Conservation (phyloP, 1,140 invertebrate species). For the Ostrea edulis region DNA sequence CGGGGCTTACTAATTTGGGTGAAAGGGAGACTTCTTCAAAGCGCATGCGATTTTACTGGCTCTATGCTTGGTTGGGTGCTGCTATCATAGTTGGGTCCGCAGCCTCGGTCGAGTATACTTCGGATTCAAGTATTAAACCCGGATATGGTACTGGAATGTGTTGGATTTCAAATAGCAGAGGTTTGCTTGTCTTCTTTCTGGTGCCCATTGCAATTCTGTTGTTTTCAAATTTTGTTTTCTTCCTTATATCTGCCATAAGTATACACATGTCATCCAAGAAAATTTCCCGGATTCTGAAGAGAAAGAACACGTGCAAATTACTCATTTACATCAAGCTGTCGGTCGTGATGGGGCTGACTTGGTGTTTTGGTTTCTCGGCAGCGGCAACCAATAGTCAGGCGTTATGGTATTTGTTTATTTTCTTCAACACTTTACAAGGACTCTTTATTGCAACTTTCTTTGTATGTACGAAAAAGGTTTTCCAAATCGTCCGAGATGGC, state of each 20-base stretch:
- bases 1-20: conserved; percentile 61
- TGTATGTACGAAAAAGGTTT: conserved; percentile 52
- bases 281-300: conserved; percentile 56
- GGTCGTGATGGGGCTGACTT: conserved; percentile 81
- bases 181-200: conserved; percentile 82
- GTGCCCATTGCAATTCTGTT: conserved; percentile 81
- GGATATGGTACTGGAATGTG: conserved; percentile 48
- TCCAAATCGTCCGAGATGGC: conserved; percentile 11
- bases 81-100: conserved; percentile 37
- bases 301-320: conserved; percentile 62
- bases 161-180: conserved; percentile 74
- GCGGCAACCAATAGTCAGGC: conserved; percentile 62
- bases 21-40: conserved; percentile 55
- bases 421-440: conserved; percentile 79
- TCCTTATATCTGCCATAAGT: conserved; percentile 77
- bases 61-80: conserved; percentile 56
- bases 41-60: conserved; percentile 81
- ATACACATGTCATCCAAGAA: conserved; percentile 57
- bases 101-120: conserved; percentile 31
- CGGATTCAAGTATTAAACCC: conserved; percentile 26
- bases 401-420: conserved; percentile 76
- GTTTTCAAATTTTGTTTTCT: conserved; percentile 81
- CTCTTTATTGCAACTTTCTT: conserved; percentile 65
- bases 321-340: conserved; percentile 81
- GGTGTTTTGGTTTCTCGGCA: conserved; percentile 80